Percentiles rank a stretch among this genome's conserved stretches.
These are phyloP conservation scores for Rugalucina vietnamica DNA, from an alignment of 2,888 invertebrate species.

Conservation along the genomic window DNA sequence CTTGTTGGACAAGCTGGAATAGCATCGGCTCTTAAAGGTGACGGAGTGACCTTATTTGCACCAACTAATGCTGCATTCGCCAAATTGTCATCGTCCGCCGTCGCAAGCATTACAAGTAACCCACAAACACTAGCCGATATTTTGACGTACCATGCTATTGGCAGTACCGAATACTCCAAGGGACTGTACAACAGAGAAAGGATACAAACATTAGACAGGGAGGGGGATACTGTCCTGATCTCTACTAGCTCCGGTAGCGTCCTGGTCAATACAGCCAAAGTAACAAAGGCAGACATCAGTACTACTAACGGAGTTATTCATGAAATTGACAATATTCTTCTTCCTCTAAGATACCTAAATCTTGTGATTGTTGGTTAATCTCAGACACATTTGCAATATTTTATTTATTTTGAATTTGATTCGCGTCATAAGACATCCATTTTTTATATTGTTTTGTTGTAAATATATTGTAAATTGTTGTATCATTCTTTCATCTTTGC, in stretches of 20 bases:
- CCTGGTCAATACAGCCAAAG: conserved; percentile 37
- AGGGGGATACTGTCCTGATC: too few species aligned
- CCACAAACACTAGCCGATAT: conserved; percentile 30
- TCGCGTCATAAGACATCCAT: too few species aligned
- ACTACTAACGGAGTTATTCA: conserved; percentile 67
- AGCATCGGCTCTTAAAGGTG: conserved; percentile 55
- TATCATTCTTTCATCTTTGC: too few species aligned
- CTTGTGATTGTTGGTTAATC: background rate
- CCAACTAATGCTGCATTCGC: conserved; percentile 61
- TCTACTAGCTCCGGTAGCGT: too few species aligned
- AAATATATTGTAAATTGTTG: too few species aligned
- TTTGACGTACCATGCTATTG: conserved; percentile 57
- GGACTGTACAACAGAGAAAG: background rate
- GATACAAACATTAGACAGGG: background rate
- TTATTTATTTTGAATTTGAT: too few species aligned
- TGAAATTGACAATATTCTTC: conserved; percentile 68
- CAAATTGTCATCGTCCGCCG: conserved; percentile 15
- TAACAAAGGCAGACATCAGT: conserved; percentile 56
- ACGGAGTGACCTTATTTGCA: conserved; percentile 60
- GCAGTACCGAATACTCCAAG: conserved; percentile 27
- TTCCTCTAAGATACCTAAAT: conserved; percentile 54
- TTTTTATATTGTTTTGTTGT: too few species aligned
- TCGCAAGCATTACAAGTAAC: conserved; percentile 16
- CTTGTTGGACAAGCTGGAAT: conserved; percentile 58
- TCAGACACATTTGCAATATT: too few species aligned